A percentile compares a stretch with the other conserved stretches of the same genome.
These are phyloP conservation scores for Caenorhabditis drosophilae DNA, from an alignment of 2,888 invertebrate species.

Conservation along the genomic window DNA sequence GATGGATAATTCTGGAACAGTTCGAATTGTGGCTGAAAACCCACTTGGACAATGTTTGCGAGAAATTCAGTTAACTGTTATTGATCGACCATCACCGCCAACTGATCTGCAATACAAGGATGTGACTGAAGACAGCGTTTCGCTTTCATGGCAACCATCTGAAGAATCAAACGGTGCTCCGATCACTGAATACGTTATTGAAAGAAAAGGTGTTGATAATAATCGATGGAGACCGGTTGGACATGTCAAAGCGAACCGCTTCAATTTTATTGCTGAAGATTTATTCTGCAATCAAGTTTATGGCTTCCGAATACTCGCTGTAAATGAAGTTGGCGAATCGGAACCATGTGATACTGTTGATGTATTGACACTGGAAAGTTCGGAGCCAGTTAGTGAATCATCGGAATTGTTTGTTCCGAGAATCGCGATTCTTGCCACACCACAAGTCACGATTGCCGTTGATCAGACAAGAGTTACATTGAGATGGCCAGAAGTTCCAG, in stretches of 20 bases:
- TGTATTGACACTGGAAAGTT: slow-evolving; percentile 49
- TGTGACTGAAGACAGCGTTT: slow-evolving; percentile 43
- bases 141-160: slow-evolving; percentile 70
- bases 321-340: slow-evolving; percentile 62
- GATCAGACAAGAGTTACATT: slow-evolving; percentile 49
- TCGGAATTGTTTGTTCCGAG: slow-evolving; percentile 41
- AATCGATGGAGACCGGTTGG: slow-evolving; percentile 54
- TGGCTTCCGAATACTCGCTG: slow-evolving; percentile 56
- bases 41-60: slow-evolving; percentile 33
- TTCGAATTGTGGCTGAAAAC: slow-evolving; percentile 74
- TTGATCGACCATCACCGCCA: slow-evolving; percentile 62
- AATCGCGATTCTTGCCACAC: slow-evolving; percentile 41
- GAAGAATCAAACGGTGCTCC: slow-evolving; percentile 79
- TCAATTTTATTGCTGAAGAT: slow-evolving; percentile 48
- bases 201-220: slow-evolving; percentile 56
- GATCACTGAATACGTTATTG: slow-evolving; percentile 58
- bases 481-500: slow-evolving; percentile 46
- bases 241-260: slow-evolving; percentile 30
- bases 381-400: slow-evolving; percentile 34
- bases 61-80: slow-evolving; percentile 48
- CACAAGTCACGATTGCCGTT: slow-evolving; percentile 38
- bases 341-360: slow-evolving; percentile 57
- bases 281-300: slow-evolving; percentile 60
- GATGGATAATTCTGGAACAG: slow-evolving; percentile 77
- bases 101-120: slow-evolving; percentile 42